phyloP scores from a whole-genome alignment of 64 coral and sea anemone genomes.

The Stichodactyla mertensii region DNA sequence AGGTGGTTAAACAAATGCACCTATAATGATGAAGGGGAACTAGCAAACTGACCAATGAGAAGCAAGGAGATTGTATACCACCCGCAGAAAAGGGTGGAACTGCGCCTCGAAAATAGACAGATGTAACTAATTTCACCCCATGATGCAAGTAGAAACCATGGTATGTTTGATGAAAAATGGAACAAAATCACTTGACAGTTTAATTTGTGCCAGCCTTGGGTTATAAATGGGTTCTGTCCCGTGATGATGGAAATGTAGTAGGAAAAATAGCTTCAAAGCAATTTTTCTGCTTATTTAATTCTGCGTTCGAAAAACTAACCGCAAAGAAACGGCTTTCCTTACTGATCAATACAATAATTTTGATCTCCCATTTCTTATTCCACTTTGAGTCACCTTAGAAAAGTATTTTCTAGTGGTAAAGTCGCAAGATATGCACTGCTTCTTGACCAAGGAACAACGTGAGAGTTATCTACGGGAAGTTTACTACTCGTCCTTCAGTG shows the following conservation, averaged over 20 bases:
- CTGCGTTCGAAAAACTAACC: background rate
- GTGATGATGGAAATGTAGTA: background rate
- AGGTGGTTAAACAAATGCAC: background rate
- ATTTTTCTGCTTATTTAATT: background rate
- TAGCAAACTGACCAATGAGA: background rate
- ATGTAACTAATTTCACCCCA: slow-evolving; percentile 1
- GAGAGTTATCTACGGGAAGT: slow-evolving; percentile 86
- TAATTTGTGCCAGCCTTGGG: background rate
- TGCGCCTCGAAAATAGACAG: background rate
- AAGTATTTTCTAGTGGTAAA: background rate
- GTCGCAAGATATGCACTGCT: slow-evolving; percentile 63
- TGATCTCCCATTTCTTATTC: background rate
- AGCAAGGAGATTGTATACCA: background rate
- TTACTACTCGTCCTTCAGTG: slow-evolving; percentile 85
- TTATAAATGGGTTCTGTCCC: background rate
- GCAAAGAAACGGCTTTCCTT: background rate
- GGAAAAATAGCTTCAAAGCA: background rate
- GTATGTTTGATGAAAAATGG: background rate
- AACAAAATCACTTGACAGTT: background rate
- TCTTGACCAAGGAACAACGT: slow-evolving; percentile 77
- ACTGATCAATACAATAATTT: background rate
- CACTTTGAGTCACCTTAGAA: background rate
- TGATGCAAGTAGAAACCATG: background rate
- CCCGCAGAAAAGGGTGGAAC: slow-evolving; percentile 3
- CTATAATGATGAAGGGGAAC: background rate